Base-by-base conservation (phyloP, 92 coral and sea anemone genomes). In the Zoanthus sociatus region DNA sequence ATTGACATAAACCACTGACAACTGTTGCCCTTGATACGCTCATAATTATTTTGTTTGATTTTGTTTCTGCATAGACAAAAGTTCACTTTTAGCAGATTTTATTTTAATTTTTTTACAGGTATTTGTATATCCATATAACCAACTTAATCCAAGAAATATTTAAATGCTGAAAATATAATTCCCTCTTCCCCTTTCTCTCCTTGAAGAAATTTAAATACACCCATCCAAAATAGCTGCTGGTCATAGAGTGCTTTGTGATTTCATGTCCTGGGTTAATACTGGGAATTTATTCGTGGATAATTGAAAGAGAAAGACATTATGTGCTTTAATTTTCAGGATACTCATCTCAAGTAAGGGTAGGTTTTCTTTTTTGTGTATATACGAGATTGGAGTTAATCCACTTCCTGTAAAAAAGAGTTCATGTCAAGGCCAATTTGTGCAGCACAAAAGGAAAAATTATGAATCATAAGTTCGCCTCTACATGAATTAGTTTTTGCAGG, bases 261-360 rank as follows among this genome's bases (percentile, higher is more conserved):
- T 30, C 9, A 30, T 11, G n/a, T 5, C 4, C 9, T 30, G 74
- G 74, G 33, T 32, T 69, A 33, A 69, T 69, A 69, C 74, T 69
- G 74, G 74, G 31, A 30, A 32, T 69, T 69, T 69, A 26, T 26
- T 33, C 17, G 74, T 69, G 63, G 67, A 53, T 77, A 50, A 11
- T 7, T 30, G 53, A 54, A 77, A 21, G 33, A 48, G n/a, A 46
- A 26, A 64, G 63, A 81, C 76, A 32, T 81, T 64, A 61, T 45
- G 20, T 77, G 82, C 82, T 30, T 81, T 81, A 30, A 14, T n/a
- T 81, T 81, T 81, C 85, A 81, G 85, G 85, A 20, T 55, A 45
- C 60, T 18, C 55, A 64, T 44, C 85, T 64, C 85, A 81, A 81
- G 85, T 66, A 63, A 81, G 85, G 85, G 85, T 81, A 81, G 75